Evolutionary conservation across 2,888 invertebrate species (phyloP), one percentile per base, ranked within the genome.

Genomic region (Archips crataeganus): DNA sequence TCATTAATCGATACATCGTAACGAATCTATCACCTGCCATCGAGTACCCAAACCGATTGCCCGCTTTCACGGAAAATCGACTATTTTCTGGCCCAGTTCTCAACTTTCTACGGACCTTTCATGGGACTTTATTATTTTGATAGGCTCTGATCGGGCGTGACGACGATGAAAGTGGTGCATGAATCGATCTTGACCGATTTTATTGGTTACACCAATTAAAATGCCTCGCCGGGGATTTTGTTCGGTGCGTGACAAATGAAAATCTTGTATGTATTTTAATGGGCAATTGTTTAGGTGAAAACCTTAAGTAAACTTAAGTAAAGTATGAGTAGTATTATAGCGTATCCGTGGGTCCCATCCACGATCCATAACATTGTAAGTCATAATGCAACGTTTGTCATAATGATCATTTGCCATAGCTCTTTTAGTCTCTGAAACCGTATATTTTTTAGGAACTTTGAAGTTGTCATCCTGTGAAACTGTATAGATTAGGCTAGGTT

Each of bases 11-110:
- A 71, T 62, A 63, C 60, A 64, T 67, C 71, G 64, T 5, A 71
- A 66, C 67, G 70, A 74, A 61, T 51, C 68, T 68, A 71, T 75
- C 70, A 59, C 57, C 71, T 23, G 70, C 62, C 62, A 45, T 67
- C 68, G 70, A 76, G 61, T 71, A 75, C 72, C 73, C 39, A 77
- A 75, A 51, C 74, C 76, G 59, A 75, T 65, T 66, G 71, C 75
- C 69, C 78, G 83, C 84, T 87, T 86, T 87, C 86, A 83, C 84
- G 85, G 84, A 84, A 87, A 87, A 81, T 82, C 78, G 73, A 79
- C 70, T 63, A 70, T 68, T 81, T 79, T 80, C 78, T 81, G 82
- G 79, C 84, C 84, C 79, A 85, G 82, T 78, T 77, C 63, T 54
- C 78, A 71, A 79, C 87, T 89, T 89, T 88, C 85, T 83, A 79